A percentile compares a stretch with the other conserved stretches of the same genome.
Conservation (phyloP, 1,140 invertebrate species). For the Drosophila triauraria region DNA sequence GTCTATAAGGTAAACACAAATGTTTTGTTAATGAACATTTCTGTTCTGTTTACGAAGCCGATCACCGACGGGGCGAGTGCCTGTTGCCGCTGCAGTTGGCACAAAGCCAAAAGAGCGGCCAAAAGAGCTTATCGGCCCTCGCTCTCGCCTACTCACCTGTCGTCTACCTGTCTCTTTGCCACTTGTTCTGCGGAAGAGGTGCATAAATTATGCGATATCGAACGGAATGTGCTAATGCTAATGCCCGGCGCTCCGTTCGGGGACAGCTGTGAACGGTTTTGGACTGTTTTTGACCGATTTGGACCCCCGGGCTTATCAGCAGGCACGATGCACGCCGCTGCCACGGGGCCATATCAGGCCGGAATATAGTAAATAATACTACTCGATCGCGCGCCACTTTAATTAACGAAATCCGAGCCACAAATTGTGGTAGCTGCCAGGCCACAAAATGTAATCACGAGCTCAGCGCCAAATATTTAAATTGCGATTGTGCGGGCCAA, state of each 20-base stretch:
- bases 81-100: conserved; percentile 46
- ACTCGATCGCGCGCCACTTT: conserved; percentile 13
- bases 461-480: conserved; percentile 39
- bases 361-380: conserved; percentile 1
- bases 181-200: conserved; percentile 43
- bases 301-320: conserved; percentile 29
- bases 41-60: conserved; percentile 20
- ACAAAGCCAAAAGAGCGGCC: conserved; percentile 32
- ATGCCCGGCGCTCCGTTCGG: conserved; percentile 25
- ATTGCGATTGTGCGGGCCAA: conserved; percentile 27
- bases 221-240: conserved; percentile 38
- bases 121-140: conserved; percentile 28
- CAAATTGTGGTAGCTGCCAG: conserved; percentile 25
- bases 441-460: conserved; percentile 17
- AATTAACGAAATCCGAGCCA: conserved; percentile 41
- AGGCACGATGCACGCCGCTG: conserved; percentile 20
- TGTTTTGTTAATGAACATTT: conserved; percentile 44
- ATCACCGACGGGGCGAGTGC: conserved; percentile 1
- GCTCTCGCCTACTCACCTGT: background rate
- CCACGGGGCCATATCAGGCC: conserved; percentile 20
- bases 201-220: conserved; percentile 67
- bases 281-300: conserved; percentile 6
- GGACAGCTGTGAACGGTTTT: conserved; percentile 1
- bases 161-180: conserved; percentile 1
- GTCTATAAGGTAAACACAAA: conserved; percentile 26